Evolutionary conservation across 2,797 vertebrate genomes (phyloP).

Genomic region (Rhinella marina): DNA sequence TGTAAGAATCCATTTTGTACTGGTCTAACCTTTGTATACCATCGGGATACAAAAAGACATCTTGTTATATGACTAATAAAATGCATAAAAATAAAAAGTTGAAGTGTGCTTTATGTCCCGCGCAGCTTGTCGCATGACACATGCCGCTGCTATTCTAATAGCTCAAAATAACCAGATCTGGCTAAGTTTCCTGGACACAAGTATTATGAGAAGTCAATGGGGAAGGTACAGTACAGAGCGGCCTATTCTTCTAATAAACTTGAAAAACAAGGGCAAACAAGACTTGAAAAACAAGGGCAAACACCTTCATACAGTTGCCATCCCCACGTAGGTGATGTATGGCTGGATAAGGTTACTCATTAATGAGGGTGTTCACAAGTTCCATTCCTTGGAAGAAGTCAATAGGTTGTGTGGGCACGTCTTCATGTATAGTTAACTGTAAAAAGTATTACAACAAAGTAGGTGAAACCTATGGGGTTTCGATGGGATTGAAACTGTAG

Average conservation of each 20-base stretch:
- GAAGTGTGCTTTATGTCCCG: neutral
- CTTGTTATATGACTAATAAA: neutral
- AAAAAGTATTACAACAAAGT: too few species aligned
- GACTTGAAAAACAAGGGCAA: neutral
- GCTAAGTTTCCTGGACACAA: constrained; percentile 2
- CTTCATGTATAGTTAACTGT: too few species aligned
- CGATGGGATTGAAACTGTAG: too few species aligned
- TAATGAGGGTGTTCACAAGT: neutral
- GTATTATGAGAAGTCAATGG: neutral
- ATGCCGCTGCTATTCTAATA: neutral
- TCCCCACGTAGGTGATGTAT: neutral
- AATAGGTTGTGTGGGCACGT: neutral
- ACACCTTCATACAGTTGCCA: neutral
- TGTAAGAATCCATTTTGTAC: neutral
- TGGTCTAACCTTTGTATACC: neutral
- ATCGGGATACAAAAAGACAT: neutral
- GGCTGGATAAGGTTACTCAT: neutral
- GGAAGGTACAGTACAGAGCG: neutral
- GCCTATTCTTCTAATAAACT: neutral
- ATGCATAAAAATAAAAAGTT: neutral
- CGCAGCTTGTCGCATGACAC: neutral
- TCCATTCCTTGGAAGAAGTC: neutral
- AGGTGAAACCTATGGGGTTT: too few species aligned
- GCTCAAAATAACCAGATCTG: constrained; percentile 6
- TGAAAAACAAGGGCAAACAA: neutral